Conservation (phyloP, 2,113 vertebrate species). For the Cheirogaleus medius region DNA sequence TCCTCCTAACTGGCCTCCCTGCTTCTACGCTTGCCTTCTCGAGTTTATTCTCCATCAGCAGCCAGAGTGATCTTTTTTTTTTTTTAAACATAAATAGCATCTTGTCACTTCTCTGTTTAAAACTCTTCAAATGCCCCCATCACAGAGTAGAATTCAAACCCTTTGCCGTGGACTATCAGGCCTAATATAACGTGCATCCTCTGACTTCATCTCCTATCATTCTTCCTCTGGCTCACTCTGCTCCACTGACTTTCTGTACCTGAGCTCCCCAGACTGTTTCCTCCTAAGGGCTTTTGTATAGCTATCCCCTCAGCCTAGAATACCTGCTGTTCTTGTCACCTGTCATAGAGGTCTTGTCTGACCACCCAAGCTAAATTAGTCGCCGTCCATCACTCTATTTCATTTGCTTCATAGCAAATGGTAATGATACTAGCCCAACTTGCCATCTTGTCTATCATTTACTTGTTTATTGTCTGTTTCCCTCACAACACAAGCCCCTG, state of each 20-base stretch:
- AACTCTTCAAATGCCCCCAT: neutral
- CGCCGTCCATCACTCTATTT: neutral
- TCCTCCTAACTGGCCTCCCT: neutral
- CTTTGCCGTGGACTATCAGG: neutral
- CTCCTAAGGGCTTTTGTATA: neutral
- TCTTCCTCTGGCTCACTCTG: neutral
- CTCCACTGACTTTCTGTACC: neutral
- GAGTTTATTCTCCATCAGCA: neutral
- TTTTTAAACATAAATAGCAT: neutral
- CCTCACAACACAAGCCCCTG: neutral
- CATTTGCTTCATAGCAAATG: neutral
- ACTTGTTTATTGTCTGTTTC: neutral
- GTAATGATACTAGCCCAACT: too few species aligned
- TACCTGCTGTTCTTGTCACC: neutral
- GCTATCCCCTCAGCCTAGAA: neutral
- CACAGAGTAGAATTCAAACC: neutral
- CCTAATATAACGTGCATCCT: neutral
- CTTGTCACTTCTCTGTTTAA: slow-evolving; percentile 12
- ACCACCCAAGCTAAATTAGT: neutral
- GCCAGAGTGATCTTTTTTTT: neutral
- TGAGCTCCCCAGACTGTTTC: neutral
- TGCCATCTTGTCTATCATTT: neutral
- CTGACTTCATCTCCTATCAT: neutral
- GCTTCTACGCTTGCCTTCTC: neutral
- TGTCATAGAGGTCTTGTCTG: neutral